Base-by-base conservation (phyloP, 2,888 invertebrate genomes). In the Scaptomyza reducta region DNA sequence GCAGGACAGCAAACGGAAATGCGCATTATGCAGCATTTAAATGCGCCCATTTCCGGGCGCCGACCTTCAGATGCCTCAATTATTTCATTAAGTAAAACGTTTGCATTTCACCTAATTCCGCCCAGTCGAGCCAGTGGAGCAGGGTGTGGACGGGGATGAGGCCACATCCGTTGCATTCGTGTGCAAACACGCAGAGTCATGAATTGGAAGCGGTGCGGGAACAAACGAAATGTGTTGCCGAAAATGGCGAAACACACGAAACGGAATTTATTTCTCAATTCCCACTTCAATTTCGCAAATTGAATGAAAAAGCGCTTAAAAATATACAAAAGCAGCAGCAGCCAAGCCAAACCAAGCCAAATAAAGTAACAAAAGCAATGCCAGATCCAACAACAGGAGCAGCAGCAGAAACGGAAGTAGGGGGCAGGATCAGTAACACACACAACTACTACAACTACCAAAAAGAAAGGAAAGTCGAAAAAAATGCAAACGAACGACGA, bases 271-370 rank as follows among this genome's bases (percentile, higher is more conserved):
- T 89, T 87, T 89, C 89, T 89, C 88, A 90, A 90, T 90, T 90
- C 90, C 90, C 90, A 90, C 89, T 89, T 90, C 87, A 89, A 90
- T 90, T 90, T 89, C 72, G 89, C 80, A 90, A 90, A 90, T 90
- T 90, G 89, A 90, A 90, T 90, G 89, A 89, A 90, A 89, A 89
- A 88, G 82, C 86, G 87, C 78, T 87, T 81, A 82, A 88, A 89
- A 89, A 89, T 89, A 84, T 85, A 89, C 87, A 90, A 89, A 87
- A 88, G 63, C 79, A 70, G 79, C 73, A 57, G 62, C 70, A 59
- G 53, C 64, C 38, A 63, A 62, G 47, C 74, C 22, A 22, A 22
- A 3, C 22, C 1, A 22, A 44, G 53, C 33, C 41, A 55, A 82
- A 81, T 84, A 85, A 85, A 68, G 71, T 71, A 82, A 82, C 86